Evolutionary conservation across 1,140 invertebrate species (phyloP).

Genomic region (Lepidostoma basale): DNA sequence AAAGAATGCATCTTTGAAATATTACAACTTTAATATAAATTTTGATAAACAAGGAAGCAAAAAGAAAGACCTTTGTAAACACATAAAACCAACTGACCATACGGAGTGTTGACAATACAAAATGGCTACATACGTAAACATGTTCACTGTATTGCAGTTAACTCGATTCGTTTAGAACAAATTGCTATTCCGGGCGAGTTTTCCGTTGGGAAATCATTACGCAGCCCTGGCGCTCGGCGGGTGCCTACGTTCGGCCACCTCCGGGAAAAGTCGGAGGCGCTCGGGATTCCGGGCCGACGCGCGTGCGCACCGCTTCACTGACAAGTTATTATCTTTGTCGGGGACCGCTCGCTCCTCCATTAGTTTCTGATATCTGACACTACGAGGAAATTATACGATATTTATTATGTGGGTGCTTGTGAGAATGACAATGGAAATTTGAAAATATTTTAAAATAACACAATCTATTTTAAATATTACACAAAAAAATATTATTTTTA

Average conservation of each 20-base stretch:
- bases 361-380: background rate
- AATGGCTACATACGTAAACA: too few relatives aligned
- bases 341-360: background rate
- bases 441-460: background rate
- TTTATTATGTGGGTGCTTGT: background rate
- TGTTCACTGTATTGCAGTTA: too few relatives aligned
- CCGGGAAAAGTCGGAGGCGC: background rate
- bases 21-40: too few relatives aligned
- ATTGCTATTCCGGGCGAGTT: background rate
- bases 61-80: too few relatives aligned
- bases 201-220: background rate
- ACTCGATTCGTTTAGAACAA: background rate
- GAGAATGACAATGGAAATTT: background rate
- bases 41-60: too few relatives aligned
- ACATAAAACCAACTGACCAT: too few relatives aligned
- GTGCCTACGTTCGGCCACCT: background rate
- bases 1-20: too few relatives aligned
- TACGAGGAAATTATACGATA: background rate
- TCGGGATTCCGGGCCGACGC: slow-evolving; percentile 9
- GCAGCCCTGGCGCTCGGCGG: background rate
- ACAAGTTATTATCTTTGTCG: too few relatives aligned
- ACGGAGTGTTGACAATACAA: too few relatives aligned
- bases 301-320: background rate
- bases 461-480: background rate
- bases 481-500: too few relatives aligned